These are phyloP conservation scores for Ammodytes dubius DNA, from an alignment of 2,113 vertebrate species.

Conservation along the genomic window DNA sequence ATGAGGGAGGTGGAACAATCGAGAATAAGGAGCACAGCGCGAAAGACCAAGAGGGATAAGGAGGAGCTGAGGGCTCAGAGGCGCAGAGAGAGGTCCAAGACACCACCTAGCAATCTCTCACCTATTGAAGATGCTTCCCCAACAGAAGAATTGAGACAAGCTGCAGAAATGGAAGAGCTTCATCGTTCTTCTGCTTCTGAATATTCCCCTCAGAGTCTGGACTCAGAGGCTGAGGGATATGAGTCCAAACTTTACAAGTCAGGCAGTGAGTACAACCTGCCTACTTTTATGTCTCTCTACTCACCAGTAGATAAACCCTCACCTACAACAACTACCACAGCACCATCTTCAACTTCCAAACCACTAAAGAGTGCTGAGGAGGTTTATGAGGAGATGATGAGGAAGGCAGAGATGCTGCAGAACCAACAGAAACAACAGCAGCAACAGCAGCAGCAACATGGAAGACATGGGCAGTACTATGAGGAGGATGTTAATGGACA, in stretches of 20 bases:
- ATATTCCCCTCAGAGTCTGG: constrained; percentile 94
- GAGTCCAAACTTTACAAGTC: constrained; percentile 96
- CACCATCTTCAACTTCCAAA: constrained; percentile 87
- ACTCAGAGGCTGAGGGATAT: constrained; percentile 95
- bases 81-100: constrained; percentile 96
- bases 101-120: constrained; percentile 96
- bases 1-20: constrained; percentile 99
- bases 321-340: constrained; percentile 75
- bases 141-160: constrained; percentile 96
- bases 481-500: constrained; percentile 86
- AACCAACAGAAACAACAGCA: constrained; percentile 88
- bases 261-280: constrained; percentile 96
- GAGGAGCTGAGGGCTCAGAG: constrained; percentile 97
- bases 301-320: constrained; percentile 92
- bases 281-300: constrained; percentile 97
- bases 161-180: constrained; percentile 98
- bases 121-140: constrained; percentile 98
- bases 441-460: constrained; percentile 82
- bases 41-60: constrained; percentile 97
- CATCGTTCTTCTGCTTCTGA: constrained; percentile 98
- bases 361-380: constrained; percentile 96
- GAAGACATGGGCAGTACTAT: constrained; percentile 79
- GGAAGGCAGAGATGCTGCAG: constrained; percentile 95
- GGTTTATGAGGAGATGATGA: constrained; percentile 99
- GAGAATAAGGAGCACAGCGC: constrained; percentile 94